phyloP scores from a whole-genome alignment of 2,888 invertebrate genomes.

The Heliconius ethilla region DNA sequence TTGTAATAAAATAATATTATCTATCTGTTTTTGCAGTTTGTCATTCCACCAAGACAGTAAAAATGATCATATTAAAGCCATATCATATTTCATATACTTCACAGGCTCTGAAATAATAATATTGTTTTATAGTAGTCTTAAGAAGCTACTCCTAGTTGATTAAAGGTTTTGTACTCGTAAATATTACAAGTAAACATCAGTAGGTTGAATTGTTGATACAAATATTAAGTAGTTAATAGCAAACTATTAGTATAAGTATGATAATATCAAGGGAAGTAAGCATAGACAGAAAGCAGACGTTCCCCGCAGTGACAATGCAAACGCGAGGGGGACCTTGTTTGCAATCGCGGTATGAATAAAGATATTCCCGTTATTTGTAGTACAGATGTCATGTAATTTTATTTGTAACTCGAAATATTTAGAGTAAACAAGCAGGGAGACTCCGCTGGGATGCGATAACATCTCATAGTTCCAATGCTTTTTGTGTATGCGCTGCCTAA shows the following conservation, averaged over 20 bases:
- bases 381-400: constrained; percentile 83
- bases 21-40: constrained; percentile 49
- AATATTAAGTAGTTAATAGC: constrained; percentile 32
- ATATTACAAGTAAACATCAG: background rate
- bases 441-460: constrained; percentile 68
- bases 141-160: background rate
- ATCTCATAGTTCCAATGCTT: constrained; percentile 72
- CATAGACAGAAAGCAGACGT: constrained; percentile 75
- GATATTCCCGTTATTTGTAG: constrained; percentile 81
- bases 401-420: constrained; percentile 81
- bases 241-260: constrained; percentile 40
- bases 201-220: constrained; percentile 18
- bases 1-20: constrained; percentile 63
- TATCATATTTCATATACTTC: constrained; percentile 7
- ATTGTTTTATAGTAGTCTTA: no score
- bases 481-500: constrained; percentile 63
- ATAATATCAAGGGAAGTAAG: constrained; percentile 41
- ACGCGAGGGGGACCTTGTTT: constrained; percentile 73
- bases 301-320: constrained; percentile 64
- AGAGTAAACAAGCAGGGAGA: constrained; percentile 79
- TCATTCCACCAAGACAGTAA: constrained; percentile 32
- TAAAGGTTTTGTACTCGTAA: background rate
- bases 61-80: constrained; percentile 27
- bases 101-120: background rate
- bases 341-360: constrained; percentile 79